These are phyloP conservation scores for Lutjanus argentimaculatus DNA, from an alignment of 2,797 vertebrate genomes.

Conservation along the genomic window DNA sequence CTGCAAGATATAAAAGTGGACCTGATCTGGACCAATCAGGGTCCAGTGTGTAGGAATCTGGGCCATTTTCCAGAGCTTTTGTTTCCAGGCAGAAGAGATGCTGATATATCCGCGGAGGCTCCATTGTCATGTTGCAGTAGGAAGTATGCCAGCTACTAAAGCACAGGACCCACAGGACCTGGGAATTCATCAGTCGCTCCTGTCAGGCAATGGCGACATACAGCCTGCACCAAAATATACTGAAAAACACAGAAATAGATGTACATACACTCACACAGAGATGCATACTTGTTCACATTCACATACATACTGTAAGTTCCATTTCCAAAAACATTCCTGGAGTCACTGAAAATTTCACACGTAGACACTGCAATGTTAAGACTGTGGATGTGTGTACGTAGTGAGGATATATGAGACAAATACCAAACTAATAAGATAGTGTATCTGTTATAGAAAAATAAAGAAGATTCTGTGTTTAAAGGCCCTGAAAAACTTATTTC, in stretches of 20 bases:
- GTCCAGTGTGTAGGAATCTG: constrained; percentile 59
- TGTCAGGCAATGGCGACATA: constrained; percentile 51
- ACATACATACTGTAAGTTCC: background rate
- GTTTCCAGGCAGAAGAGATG: constrained; percentile 73
- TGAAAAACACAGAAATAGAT: constrained; percentile 27
- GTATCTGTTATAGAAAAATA: background rate
- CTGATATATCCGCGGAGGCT: constrained; percentile 60
- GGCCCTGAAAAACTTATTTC: background rate
- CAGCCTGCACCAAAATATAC: constrained; percentile 35
- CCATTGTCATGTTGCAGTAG: constrained; percentile 64
- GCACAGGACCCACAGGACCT: constrained; percentile 58
- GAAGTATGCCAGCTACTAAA: constrained; percentile 66
- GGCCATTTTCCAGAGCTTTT: constrained; percentile 68
- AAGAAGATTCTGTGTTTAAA: background rate
- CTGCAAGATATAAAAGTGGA: constrained; percentile 54
- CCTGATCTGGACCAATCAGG: constrained; percentile 65
- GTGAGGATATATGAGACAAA: background rate
- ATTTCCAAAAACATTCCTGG: background rate
- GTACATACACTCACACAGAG: background rate
- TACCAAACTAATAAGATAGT: too few relatives aligned
- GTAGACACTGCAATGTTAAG: background rate
- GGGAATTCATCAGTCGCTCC: constrained; percentile 56
- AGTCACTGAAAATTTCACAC: background rate
- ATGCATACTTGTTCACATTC: background rate
- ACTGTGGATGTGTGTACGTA: background rate